These are phyloP conservation scores for Andricus grossulariae DNA, from an alignment of 1,140 invertebrate species.

Conservation along the genomic window DNA sequence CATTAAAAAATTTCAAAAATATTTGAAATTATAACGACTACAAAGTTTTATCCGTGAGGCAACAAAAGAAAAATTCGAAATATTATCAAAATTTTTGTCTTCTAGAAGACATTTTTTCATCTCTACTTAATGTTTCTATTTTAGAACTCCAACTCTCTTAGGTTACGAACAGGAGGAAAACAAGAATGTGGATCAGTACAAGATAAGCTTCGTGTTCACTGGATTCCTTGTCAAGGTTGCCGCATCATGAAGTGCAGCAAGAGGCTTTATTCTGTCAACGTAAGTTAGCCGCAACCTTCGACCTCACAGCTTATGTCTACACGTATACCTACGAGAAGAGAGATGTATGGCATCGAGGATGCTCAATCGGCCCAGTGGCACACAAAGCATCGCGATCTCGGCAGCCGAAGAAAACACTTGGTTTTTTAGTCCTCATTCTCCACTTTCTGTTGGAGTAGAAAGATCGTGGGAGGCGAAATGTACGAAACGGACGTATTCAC, in stretches of 20 bases:
- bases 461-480: constrained; percentile 56
- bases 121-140: too few relatives aligned
- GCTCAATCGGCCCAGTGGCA: constrained; percentile 73
- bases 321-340: constrained; percentile 32
- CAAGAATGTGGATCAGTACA: background rate
- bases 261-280: constrained; percentile 51
- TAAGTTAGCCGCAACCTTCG: background rate
- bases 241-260: constrained; percentile 46
- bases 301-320: background rate
- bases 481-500: background rate
- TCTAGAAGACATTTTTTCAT: background rate
- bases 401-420: constrained; percentile 56
- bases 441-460: constrained; percentile 63
- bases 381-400: constrained; percentile 62
- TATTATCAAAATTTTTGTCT: background rate
- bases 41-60: too few relatives aligned
- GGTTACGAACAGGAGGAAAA: background rate
- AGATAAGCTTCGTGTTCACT: background rate
- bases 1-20: too few relatives aligned
- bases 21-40: too few relatives aligned
- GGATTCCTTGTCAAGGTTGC: constrained; percentile 55
- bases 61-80: too few relatives aligned
- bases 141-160: too few relatives aligned
- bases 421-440: constrained; percentile 73
- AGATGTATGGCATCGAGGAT: constrained; percentile 60